Conservation (phyloP, 2,113 vertebrate genomes). For the Cheirogaleus medius region DNA sequence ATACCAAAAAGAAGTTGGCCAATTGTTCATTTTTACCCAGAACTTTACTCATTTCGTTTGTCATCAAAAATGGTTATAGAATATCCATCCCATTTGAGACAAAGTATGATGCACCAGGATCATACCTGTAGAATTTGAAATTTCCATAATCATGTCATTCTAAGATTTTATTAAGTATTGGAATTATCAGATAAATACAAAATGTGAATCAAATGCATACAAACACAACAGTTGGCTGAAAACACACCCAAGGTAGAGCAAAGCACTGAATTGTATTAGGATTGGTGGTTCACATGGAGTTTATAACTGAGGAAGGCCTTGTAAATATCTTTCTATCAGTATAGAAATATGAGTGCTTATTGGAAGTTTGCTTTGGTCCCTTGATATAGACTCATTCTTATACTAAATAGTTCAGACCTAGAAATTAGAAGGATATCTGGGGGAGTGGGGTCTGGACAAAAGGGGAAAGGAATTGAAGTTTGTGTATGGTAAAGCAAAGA, state of each 20-base stretch:
- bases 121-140: neutral
- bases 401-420: neutral
- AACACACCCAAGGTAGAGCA: neutral
- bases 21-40: neutral
- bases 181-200: neutral
- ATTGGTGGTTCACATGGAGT: neutral
- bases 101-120: neutral
- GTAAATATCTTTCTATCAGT: neutral
- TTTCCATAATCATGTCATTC: neutral
- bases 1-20: neutral
- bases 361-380: neutral
- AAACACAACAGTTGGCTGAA: neutral
- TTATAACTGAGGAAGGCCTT: neutral
- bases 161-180: neutral
- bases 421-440: neutral
- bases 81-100: neutral
- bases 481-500: neutral
- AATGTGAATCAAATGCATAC: neutral
- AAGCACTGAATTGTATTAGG: neutral
- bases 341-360: neutral
- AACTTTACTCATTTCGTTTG: neutral
- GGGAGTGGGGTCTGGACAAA: neutral
- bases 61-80: constrained; percentile 23
- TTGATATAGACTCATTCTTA: neutral
- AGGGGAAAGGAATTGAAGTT: neutral